Conservation (phyloP, 92 coral and sea anemone genomes). For the Porites cylindrica region DNA sequence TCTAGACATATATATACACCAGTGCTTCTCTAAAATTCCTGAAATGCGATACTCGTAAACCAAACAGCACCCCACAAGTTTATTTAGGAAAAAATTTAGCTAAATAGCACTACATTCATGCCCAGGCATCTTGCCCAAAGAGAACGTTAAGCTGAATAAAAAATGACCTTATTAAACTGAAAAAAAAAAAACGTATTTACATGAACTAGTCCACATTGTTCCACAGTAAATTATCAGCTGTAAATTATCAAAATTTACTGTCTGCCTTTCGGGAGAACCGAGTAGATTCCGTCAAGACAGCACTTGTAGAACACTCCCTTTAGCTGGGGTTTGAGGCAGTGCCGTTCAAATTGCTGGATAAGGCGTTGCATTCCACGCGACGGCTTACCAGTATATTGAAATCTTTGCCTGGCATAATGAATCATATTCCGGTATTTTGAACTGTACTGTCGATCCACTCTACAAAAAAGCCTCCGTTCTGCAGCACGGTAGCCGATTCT, state of each 20-base stretch:
- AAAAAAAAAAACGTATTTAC: constrained; percentile 16
- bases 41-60: constrained; percentile 17
- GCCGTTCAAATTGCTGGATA: constrained; percentile 29
- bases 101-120: neutral
- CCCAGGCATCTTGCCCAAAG: neutral
- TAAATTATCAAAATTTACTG: neutral
- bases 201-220: neutral
- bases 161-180: neutral
- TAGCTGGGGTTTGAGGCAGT: constrained; percentile 41
- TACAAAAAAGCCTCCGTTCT: constrained; percentile 48
- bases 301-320: constrained; percentile 44
- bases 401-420: constrained; percentile 53
- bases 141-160: neutral
- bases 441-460: constrained; percentile 26
- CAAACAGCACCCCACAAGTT: constrained; percentile 6
- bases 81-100: neutral
- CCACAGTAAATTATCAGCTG: neutral
- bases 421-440: constrained; percentile 64
- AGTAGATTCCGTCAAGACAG: constrained; percentile 21
- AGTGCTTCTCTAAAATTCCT: neutral
- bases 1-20: neutral
- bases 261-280: constrained; percentile 1
- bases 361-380: constrained; percentile 30
- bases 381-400: constrained; percentile 27
- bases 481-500: constrained; percentile 65